Evolutionary conservation across 2,113 vertebrate genomes (phyloP).

Genomic region (Odocoileus virginianus): DNA sequence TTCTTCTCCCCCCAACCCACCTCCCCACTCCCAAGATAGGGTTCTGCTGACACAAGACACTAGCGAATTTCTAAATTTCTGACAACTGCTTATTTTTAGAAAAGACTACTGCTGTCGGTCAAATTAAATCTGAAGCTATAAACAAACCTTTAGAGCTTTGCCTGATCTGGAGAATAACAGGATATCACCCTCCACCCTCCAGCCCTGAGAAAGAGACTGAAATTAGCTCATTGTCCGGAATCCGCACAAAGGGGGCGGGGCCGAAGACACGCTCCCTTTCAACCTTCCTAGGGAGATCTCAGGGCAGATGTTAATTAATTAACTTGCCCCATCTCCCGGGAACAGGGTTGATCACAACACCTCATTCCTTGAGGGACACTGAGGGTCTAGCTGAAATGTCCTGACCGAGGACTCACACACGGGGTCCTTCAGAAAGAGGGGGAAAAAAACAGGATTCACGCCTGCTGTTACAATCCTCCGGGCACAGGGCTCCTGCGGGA

Average conservation of each 20-base stretch:
- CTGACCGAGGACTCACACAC: not conserved
- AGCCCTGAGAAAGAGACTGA: not conserved
- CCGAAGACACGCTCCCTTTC: not conserved
- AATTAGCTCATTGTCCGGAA: constrained; percentile 66
- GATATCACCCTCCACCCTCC: constrained; percentile 28
- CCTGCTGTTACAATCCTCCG: not conserved
- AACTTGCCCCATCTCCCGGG: constrained; percentile 14
- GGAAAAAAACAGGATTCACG: not conserved
- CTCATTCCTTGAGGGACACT: not conserved
- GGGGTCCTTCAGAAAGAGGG: not conserved
- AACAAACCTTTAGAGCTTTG: constrained; percentile 60
- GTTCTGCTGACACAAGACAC: constrained; percentile 53
- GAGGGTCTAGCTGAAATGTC: not conserved
- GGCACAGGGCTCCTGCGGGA: not conserved
- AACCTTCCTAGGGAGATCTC: not conserved
- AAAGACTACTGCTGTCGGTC: constrained; percentile 9
- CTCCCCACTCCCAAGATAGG: not conserved
- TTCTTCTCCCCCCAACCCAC: not conserved
- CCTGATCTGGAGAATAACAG: constrained; percentile 57
- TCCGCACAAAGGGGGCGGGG: not conserved
- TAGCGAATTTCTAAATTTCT: constrained; percentile 56
- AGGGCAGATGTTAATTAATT: constrained; percentile 53
- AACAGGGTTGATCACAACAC: not conserved
- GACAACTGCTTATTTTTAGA: constrained; percentile 65
- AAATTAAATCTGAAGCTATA: constrained; percentile 59